Conservation (phyloP, 2,797 vertebrate genomes). For the Halcyon badia region DNA sequence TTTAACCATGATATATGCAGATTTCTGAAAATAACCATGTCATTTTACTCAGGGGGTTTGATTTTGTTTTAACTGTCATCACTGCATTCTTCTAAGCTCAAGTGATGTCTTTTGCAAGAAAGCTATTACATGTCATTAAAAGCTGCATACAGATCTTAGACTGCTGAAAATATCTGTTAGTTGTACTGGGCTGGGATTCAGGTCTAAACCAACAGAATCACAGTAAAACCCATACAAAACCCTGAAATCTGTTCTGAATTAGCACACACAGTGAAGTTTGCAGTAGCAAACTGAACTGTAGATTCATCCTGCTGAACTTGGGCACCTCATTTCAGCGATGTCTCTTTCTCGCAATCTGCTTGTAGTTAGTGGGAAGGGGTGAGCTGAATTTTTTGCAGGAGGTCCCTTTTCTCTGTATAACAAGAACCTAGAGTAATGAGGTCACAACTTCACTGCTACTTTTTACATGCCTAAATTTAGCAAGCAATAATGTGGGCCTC, state of each 20-base stretch:
- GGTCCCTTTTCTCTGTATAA: not conserved
- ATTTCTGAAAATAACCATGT: slow-evolving; percentile 39
- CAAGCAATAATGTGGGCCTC: not conserved
- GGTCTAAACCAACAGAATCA: not conserved
- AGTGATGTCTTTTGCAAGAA: slow-evolving; percentile 28
- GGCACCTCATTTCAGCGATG: not conserved
- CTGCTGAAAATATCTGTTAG: not conserved
- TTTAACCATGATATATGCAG: slow-evolving; percentile 37
- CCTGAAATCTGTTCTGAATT: not conserved
- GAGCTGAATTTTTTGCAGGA: not conserved
- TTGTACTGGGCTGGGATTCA: not conserved
- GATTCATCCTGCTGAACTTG: not conserved
- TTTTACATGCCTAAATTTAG: not conserved
- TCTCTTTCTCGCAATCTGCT: not conserved
- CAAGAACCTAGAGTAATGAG: not conserved
- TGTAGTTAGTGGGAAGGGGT: not conserved
- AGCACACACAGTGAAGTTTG: not conserved
- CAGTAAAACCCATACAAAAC: not conserved
- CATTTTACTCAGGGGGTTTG: slow-evolving; percentile 7
- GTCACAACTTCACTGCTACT: not conserved
- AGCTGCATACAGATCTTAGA: not conserved
- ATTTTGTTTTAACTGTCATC: slow-evolving; percentile 46
- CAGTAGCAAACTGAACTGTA: not conserved
- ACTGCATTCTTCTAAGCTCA: slow-evolving; percentile 32
- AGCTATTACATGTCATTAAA: slow-evolving; percentile 44